phyloP scores from a whole-genome alignment of 2,113 vertebrate species.

The Egretta garzetta region DNA sequence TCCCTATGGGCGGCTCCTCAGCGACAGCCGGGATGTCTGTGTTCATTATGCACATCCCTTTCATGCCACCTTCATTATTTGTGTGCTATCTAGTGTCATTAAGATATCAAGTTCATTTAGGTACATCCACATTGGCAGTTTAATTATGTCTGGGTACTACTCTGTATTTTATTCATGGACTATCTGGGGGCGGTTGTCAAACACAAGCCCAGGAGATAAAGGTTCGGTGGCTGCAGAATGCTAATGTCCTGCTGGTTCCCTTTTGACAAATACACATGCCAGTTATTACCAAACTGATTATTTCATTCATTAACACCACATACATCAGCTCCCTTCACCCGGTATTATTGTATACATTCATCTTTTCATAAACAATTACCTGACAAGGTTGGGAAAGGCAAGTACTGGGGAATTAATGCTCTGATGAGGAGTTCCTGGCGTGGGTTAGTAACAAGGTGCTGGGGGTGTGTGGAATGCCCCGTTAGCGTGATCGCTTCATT shows the following conservation, averaged over 20 bases:
- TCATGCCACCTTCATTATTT: conserved; percentile 58
- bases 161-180: conserved; percentile 77
- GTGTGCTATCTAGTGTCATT: conserved; percentile 71
- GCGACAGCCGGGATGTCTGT: neutral
- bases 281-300: conserved; percentile 78
- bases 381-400: conserved; percentile 65
- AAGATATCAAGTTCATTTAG: conserved; percentile 81
- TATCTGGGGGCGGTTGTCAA: conserved; percentile 74
- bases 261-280: conserved; percentile 68
- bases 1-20: neutral
- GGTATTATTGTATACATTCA: conserved; percentile 65
- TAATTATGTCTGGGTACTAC: conserved; percentile 79
- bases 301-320: conserved; percentile 80
- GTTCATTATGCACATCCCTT: conserved; percentile 59
- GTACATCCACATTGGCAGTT: conserved; percentile 77
- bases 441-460: conserved; percentile 33
- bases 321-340: conserved; percentile 74
- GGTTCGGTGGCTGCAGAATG: conserved; percentile 61
- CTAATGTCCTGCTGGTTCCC: conserved; percentile 66
- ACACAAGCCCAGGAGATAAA: conserved; percentile 72
- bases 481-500: conserved; percentile 59
- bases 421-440: conserved; percentile 30
- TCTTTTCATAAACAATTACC: conserved; percentile 80
- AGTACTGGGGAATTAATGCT: conserved; percentile 54
- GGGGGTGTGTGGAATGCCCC: neutral